phyloP scores from a whole-genome alignment of 2,113 vertebrate genomes.

The Callaeas wilsoni region DNA sequence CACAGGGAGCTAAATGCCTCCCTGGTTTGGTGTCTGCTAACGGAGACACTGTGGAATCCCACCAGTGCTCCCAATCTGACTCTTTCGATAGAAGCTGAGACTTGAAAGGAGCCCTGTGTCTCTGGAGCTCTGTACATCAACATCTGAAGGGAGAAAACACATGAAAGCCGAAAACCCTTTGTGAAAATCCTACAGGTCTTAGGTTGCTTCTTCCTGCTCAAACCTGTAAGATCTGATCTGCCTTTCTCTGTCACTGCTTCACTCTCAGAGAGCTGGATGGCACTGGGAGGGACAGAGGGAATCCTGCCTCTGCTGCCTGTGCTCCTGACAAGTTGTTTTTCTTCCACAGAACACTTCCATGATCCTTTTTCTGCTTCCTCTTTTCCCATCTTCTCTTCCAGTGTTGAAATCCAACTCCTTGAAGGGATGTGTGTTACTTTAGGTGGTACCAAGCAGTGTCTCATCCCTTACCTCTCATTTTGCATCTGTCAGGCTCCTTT shows the following conservation, averaged over 20 bases:
- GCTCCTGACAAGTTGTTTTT: background rate
- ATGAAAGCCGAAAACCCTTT: background rate
- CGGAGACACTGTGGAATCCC: background rate
- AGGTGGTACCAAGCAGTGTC: background rate
- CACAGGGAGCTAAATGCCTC: background rate
- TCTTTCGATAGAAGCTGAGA: background rate
- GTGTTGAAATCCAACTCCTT: background rate
- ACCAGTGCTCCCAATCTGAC: background rate
- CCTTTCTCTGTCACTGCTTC: background rate
- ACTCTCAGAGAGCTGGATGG: background rate
- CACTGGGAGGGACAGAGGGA: background rate
- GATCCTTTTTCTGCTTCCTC: background rate
- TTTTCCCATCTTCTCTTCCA: background rate
- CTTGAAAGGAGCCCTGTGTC: background rate
- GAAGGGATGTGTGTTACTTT: background rate
- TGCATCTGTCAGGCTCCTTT: background rate
- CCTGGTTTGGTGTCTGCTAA: background rate
- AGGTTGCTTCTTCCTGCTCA: background rate
- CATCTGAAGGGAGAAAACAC: slow-evolving; percentile 2
- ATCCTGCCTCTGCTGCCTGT: background rate
- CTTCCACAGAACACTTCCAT: background rate
- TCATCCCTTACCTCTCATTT: background rate
- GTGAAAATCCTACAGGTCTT: background rate
- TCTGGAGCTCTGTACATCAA: background rate
- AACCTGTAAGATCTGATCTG: background rate